Evolutionary conservation across 2,797 vertebrate genomes (phyloP).

Genomic region (Sus cebifrons): DNA sequence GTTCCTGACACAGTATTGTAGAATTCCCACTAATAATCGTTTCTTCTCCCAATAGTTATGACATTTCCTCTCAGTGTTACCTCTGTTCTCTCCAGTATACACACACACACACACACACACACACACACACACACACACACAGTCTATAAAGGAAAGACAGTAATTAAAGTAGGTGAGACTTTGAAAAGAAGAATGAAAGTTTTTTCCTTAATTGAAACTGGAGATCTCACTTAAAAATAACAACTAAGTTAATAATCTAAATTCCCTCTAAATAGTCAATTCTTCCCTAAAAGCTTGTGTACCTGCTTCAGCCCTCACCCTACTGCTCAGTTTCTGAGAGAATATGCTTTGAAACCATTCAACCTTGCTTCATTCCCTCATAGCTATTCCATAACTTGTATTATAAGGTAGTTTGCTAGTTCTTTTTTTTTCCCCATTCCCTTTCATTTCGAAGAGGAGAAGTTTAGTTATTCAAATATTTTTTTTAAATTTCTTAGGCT

Average conservation of each 20-base stretch:
- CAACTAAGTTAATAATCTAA: slow-evolving; percentile 48
- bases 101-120: background rate
- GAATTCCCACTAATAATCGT: slow-evolving; percentile 72
- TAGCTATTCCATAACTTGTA: slow-evolving; percentile 12
- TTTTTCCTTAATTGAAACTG: slow-evolving; percentile 19
- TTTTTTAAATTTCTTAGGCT: background rate
- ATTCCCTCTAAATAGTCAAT: slow-evolving; percentile 63
- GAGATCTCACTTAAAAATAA: slow-evolving; percentile 69
- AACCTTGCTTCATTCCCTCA: background rate
- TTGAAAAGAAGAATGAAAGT: slow-evolving; percentile 59
- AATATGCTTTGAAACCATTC: background rate
- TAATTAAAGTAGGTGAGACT: slow-evolving; percentile 21
- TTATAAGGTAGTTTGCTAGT: slow-evolving; percentile 19
- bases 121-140: background rate
- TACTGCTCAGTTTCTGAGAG: background rate
- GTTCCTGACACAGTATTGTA: slow-evolving; percentile 69
- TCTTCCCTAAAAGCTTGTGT: slow-evolving; percentile 55
- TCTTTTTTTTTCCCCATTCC: background rate
- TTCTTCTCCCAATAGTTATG: slow-evolving; percentile 74
- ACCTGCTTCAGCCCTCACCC: background rate
- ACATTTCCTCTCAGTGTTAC: slow-evolving; percentile 58
- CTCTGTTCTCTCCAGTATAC: background rate
- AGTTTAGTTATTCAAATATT: slow-evolving; percentile 19
- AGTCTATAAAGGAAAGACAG: slow-evolving; percentile 29
- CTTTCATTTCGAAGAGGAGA: slow-evolving; percentile 65